phyloP scores from a whole-genome alignment of 2,888 invertebrate species.

The Microplitis manilae region DNA sequence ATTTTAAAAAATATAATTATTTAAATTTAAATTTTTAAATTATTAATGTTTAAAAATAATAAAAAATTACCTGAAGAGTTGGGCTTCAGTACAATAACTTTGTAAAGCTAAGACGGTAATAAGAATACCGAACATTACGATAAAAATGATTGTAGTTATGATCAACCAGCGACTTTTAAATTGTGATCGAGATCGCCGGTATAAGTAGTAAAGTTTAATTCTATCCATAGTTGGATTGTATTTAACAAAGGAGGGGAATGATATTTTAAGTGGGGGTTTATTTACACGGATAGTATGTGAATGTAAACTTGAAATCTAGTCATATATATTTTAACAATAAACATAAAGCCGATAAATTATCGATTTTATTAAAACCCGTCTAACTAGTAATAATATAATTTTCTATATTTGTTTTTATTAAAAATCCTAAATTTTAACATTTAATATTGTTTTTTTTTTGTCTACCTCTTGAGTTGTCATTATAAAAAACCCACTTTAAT shows the following conservation, averaged over 20 bases:
- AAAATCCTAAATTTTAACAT: not conserved
- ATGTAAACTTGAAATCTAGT: slow-evolving; percentile 16
- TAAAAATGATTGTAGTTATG: slow-evolving; percentile 46
- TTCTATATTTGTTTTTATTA: not conserved
- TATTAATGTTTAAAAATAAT: slow-evolving; percentile 10
- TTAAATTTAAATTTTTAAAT: slow-evolving; percentile 4
- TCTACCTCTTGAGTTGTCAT: not conserved
- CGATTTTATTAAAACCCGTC: not conserved
- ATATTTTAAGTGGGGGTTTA: slow-evolving; percentile 20
- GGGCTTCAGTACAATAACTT: slow-evolving; percentile 40
- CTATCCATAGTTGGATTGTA: not conserved
- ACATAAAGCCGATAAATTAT: not conserved
- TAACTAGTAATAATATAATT: not conserved
- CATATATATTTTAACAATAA: not conserved
- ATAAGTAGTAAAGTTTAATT: not conserved
- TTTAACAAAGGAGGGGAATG: slow-evolving; percentile 28
- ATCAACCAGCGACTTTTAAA: slow-evolving; percentile 48
- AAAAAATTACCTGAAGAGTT: slow-evolving; percentile 52
- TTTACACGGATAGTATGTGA: not conserved
- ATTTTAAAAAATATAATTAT: too few species aligned
- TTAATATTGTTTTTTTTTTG: not conserved
- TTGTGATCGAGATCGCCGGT: slow-evolving; percentile 33
- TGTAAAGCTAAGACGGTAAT: slow-evolving; percentile 49
- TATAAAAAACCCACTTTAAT: not conserved
- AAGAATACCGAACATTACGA: slow-evolving; percentile 54